Conservation (phyloP, 1,140 invertebrate species). For the Coenobita brevimanus region DNA sequence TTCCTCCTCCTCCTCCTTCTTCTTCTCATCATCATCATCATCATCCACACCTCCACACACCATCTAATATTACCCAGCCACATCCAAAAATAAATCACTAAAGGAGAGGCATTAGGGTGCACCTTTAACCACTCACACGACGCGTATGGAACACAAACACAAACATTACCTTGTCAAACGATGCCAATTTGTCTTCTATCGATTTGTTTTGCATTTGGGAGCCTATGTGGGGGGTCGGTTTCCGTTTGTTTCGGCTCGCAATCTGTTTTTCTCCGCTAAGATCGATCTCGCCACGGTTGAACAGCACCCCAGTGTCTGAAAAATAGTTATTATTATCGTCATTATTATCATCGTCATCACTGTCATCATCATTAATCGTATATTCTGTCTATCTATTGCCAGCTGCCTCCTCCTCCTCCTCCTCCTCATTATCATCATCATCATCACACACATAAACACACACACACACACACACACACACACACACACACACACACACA, state of each 20-base stretch:
- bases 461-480: not conserved
- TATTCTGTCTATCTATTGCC: too few species aligned
- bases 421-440: too few species aligned
- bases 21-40: too few species aligned
- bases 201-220: slow-evolving; percentile 40
- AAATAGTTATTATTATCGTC: not conserved
- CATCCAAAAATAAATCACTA: too few species aligned
- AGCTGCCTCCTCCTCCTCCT: too few species aligned
- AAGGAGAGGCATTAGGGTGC: too few species aligned
- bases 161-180: slow-evolving; percentile 35
- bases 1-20: too few species aligned
- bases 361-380: too few species aligned
- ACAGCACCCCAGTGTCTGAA: slow-evolving; percentile 37
- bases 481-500: not conserved
- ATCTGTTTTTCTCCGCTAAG: slow-evolving; percentile 23
- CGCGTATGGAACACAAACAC: not conserved
- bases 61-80: too few species aligned
- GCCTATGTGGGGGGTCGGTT: slow-evolving; percentile 33
- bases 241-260: slow-evolving; percentile 23
- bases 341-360: too few species aligned
- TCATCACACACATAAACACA: too few species aligned
- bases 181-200: slow-evolving; percentile 29
- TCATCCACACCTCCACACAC: too few species aligned
- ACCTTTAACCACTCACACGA: not conserved
- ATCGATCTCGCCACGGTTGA: slow-evolving; percentile 55